A percentile compares a stretch with the other conserved stretches of the same genome.
Evolutionary conservation across 1,140 invertebrate species (phyloP).

Genomic region (Asbolus verrucosus): DNA sequence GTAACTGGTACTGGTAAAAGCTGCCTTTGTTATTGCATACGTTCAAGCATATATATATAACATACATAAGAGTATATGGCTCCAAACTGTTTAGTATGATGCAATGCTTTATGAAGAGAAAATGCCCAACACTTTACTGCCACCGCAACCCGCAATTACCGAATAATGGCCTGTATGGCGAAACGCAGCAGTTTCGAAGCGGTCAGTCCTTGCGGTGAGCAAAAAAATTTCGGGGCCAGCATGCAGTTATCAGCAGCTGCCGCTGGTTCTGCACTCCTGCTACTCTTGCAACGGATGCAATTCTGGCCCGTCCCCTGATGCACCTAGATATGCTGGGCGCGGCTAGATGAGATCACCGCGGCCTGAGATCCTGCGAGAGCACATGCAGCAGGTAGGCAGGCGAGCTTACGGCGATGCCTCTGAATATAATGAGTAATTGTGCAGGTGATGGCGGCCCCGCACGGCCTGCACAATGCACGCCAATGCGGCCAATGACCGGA

Average conservation of each 20-base stretch:
- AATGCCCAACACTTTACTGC: too few relatives aligned
- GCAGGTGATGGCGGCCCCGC: slow-evolving; percentile 48
- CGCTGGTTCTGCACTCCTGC: slow-evolving; percentile 15
- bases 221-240: slow-evolving; percentile 2
- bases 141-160: too few relatives aligned
- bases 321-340: slow-evolving; percentile 31
- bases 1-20: too few relatives aligned
- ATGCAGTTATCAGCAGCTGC: slow-evolving; percentile 16
- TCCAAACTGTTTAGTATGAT: too few relatives aligned
- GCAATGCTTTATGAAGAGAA: too few relatives aligned
- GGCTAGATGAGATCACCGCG: slow-evolving; percentile 32
- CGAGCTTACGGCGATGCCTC: slow-evolving; percentile 48
- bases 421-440: slow-evolving; percentile 53
- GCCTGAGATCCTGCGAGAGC: slow-evolving; percentile 21
- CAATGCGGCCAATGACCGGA: slow-evolving; percentile 50
- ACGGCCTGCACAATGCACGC: slow-evolving; percentile 49
- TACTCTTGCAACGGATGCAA: slow-evolving; percentile 34
- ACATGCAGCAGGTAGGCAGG: slow-evolving; percentile 41
- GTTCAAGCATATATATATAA: too few relatives aligned
- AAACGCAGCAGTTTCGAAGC: neutral
- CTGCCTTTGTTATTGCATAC: too few relatives aligned
- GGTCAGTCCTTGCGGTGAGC: neutral
- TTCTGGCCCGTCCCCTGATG: slow-evolving; percentile 26
- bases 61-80: too few relatives aligned
- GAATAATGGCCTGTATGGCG: too few relatives aligned